A percentile compares a stretch with the other conserved stretches of the same genome.
Evolutionary conservation across 1,140 invertebrate species (phyloP).

Genomic region (Diabrotica undecimpunctata): DNA sequence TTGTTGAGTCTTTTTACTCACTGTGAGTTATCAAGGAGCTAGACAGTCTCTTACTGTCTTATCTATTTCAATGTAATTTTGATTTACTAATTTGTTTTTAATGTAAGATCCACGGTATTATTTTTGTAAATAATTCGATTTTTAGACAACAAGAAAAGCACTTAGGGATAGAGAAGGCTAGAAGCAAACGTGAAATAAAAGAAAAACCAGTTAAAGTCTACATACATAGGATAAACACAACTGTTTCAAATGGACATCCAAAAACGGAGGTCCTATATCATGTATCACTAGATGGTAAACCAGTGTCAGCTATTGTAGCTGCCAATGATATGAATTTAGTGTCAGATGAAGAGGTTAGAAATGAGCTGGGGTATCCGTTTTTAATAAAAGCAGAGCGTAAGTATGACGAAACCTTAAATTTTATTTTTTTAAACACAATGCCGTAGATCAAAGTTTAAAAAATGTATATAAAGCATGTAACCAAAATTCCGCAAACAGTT

Average conservation of each 20-base stretch:
- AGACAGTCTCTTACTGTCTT: no score
- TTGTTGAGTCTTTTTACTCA: no score
- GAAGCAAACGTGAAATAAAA: constrained; percentile 32
- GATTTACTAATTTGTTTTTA: neutral
- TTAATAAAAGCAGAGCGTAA: constrained; percentile 80
- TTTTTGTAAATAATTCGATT: constrained; percentile 18
- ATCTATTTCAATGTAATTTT: no score
- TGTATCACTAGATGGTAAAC: constrained; percentile 69
- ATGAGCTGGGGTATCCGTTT: constrained; percentile 68
- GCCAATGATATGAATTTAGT: constrained; percentile 75
- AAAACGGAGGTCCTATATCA: constrained; percentile 66
- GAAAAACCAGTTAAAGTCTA: constrained; percentile 48
- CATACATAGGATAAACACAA: constrained; percentile 50
- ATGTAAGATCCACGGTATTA: neutral
- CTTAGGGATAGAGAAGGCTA: constrained; percentile 54
- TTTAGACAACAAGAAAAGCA: constrained; percentile 67
- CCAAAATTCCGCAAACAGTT: no score
- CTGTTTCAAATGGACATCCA: constrained; percentile 43
- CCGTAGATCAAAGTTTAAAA: no score
- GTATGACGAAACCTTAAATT: neutral
- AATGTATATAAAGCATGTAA: no score
- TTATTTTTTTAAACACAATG: no score
- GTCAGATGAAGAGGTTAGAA: constrained; percentile 66
- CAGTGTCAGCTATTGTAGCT: constrained; percentile 71
- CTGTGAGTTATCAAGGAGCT: no score